Percentiles rank a stretch among this genome's conserved stretches.
These are phyloP conservation scores for Dendrolimus kikuchii DNA, from an alignment of 1,140 invertebrate species.

Conservation along the genomic window DNA sequence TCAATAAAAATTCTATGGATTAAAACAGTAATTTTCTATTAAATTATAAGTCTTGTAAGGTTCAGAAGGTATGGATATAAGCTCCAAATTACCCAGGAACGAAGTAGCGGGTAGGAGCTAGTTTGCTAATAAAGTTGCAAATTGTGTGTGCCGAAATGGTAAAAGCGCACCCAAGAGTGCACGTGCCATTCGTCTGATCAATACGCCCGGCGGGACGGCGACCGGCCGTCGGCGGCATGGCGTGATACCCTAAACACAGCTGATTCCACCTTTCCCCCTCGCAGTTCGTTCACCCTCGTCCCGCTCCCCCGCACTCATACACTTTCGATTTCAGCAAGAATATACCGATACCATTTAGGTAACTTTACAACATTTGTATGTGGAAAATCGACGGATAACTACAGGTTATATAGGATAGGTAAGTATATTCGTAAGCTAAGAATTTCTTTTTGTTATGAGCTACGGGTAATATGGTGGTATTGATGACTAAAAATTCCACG, in stretches of 20 bases:
- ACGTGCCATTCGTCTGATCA: slow-evolving; percentile 57
- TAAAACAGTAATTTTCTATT: too few relatives aligned
- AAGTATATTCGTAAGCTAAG: too few relatives aligned
- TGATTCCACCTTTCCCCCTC: slow-evolving; percentile 51
- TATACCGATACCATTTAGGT: slow-evolving; percentile 11
- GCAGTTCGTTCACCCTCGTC: slow-evolving; percentile 43
- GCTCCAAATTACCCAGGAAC: too few relatives aligned
- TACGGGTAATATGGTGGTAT: too few relatives aligned
- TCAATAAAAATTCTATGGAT: too few relatives aligned
- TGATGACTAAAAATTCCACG: too few relatives aligned
- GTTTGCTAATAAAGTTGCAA: neutral
- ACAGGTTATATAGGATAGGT: too few relatives aligned
- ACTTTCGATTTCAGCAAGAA: slow-evolving; percentile 43
- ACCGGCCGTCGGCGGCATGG: slow-evolving; percentile 42
- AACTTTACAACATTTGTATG: too few relatives aligned
- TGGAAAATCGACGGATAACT: too few relatives aligned
- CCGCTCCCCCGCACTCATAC: slow-evolving; percentile 24
- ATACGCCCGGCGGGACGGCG: slow-evolving; percentile 57
- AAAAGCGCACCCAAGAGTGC: slow-evolving; percentile 20
- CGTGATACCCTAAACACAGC: slow-evolving; percentile 60
- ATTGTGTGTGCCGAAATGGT: neutral
- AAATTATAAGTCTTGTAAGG: too few relatives aligned
- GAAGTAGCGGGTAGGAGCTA: neutral
- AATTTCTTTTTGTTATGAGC: too few relatives aligned
- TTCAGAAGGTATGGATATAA: too few relatives aligned